Evolutionary conservation across 2,888 invertebrate species (phyloP).

Genomic region (Sthenelais limicola): DNA sequence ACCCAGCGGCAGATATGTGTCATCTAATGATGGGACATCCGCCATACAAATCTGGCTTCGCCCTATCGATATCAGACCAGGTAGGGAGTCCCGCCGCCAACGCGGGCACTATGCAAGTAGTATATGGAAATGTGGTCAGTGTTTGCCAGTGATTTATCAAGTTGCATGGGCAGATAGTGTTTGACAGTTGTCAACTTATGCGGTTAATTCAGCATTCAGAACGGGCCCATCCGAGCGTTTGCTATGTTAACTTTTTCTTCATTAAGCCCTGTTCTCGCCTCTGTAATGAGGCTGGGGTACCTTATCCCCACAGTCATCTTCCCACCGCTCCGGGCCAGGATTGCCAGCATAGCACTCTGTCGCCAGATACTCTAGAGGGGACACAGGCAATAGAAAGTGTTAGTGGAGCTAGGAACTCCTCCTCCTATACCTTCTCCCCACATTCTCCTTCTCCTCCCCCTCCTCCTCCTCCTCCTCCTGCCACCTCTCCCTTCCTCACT

Average conservation of each 20-base stretch:
- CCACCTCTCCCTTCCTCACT: not conserved
- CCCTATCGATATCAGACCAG: too few relatives aligned
- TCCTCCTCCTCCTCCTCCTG: not conserved
- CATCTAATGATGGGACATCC: too few relatives aligned
- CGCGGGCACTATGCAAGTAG: too few relatives aligned
- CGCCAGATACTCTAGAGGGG: not conserved
- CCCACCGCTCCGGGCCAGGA: not conserved
- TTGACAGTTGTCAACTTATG: too few relatives aligned
- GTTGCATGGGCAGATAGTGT: too few relatives aligned
- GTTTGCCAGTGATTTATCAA: too few relatives aligned
- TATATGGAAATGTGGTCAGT: too few relatives aligned
- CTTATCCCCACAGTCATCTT: conserved; percentile 15
- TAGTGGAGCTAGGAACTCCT: not conserved
- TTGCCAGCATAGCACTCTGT: not conserved
- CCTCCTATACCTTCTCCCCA: not conserved
- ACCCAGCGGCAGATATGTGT: too few relatives aligned
- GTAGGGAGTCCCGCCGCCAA: too few relatives aligned
- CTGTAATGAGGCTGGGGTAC: not conserved
- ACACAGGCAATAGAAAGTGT: not conserved
- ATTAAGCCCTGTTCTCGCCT: conserved; percentile 21
- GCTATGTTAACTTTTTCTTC: conserved; percentile 22
- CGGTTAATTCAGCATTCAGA: not conserved
- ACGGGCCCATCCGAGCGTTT: not conserved
- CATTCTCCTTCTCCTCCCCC: not conserved
- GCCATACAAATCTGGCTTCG: too few relatives aligned